A percentile compares a stretch with the other conserved stretches of the same genome.
phyloP scores from a whole-genome alignment of 1,140 invertebrate genomes.

The Trichonephila clavata region DNA sequence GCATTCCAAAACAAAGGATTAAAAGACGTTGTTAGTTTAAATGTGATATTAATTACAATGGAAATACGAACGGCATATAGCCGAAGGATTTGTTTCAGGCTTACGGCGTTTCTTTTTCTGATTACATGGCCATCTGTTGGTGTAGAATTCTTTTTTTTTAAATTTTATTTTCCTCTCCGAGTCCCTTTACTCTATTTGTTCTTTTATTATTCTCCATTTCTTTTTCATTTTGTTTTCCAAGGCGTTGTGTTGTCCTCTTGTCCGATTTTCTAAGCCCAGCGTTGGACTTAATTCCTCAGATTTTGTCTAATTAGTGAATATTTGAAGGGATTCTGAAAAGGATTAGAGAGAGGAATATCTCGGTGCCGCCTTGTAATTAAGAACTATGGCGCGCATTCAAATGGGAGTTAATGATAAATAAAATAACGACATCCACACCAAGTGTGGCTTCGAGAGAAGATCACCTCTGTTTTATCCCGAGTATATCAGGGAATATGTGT shows the following conservation, averaged over 20 bases:
- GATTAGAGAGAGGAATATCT: constrained; percentile 70
- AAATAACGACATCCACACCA: constrained; percentile 70
- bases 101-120: constrained; percentile 63
- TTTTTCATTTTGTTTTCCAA: constrained; percentile 54
- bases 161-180: constrained; percentile 39
- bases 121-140: constrained; percentile 58
- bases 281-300: constrained; percentile 75
- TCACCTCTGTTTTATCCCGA: constrained; percentile 62
- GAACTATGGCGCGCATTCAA: constrained; percentile 76
- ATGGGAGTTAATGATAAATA: constrained; percentile 75
- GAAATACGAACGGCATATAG: constrained; percentile 59
- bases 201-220: constrained; percentile 53
- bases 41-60: constrained; percentile 76
- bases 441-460: constrained; percentile 49
- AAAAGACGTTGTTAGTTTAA: constrained; percentile 74
- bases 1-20: constrained; percentile 71
- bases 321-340: constrained; percentile 70
- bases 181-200: constrained; percentile 32
- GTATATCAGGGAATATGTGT: constrained; percentile 21
- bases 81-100: constrained; percentile 70
- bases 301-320: constrained; percentile 77
- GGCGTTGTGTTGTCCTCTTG: constrained; percentile 36
- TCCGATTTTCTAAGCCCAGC: constrained; percentile 75
- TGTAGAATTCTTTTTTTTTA: constrained; percentile 6
- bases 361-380: constrained; percentile 68